phyloP scores from a whole-genome alignment of 1,140 invertebrate genomes.

The Stratiolaelaps scimitus region DNA sequence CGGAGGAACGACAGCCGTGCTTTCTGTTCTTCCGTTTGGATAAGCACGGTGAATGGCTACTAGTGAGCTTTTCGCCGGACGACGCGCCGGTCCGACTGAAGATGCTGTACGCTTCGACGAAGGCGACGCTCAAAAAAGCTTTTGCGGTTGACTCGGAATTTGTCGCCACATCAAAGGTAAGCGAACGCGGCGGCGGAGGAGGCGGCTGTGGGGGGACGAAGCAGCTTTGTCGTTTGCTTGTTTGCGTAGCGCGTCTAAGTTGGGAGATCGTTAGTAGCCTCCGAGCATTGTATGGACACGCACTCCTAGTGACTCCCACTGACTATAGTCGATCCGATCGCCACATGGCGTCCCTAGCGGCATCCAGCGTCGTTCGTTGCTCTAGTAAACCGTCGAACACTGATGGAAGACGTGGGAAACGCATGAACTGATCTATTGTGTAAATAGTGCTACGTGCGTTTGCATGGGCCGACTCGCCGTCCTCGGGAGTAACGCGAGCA shows the following conservation, averaged over 20 bases:
- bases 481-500: too few relatives aligned
- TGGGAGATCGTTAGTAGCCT: conserved; percentile 31
- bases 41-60: conserved; percentile 71
- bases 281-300: too few relatives aligned
- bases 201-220: conserved; percentile 34
- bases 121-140: conserved; percentile 90
- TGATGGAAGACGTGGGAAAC: too few relatives aligned
- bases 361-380: too few relatives aligned
- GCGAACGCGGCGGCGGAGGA: conserved; percentile 33
- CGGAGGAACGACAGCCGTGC: conserved; percentile 76
- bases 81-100: conserved; percentile 76
- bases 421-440: too few relatives aligned
- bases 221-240: background rate
- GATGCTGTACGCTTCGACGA: conserved; percentile 97
- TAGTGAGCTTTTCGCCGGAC: conserved; percentile 90
- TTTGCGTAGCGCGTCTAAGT: background rate
- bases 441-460: too few relatives aligned
- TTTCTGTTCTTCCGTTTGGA: conserved; percentile 86
- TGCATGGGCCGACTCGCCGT: too few relatives aligned
- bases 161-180: conserved; percentile 63
- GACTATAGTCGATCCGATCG: too few relatives aligned
- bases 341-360: too few relatives aligned
- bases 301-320: too few relatives aligned
- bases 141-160: conserved; percentile 90
- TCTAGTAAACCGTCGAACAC: too few relatives aligned